phyloP scores from a whole-genome alignment of 92 coral and sea anemone genomes.

The Blastomussa wellsi region DNA sequence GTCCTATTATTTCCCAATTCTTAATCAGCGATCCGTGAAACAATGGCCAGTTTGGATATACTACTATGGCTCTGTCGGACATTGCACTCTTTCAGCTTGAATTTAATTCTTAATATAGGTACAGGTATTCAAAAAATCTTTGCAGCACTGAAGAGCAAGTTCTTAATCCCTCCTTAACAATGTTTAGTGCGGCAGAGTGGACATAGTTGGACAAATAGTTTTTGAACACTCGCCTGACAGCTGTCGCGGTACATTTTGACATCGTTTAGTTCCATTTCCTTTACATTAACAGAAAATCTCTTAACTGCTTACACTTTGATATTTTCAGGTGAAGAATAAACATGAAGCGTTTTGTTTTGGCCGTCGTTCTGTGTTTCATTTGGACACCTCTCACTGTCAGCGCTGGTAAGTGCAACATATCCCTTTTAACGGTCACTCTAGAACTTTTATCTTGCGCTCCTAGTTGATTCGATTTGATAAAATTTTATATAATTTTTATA shows the following conservation, averaged over 20 bases:
- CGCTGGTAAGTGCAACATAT: conserved; percentile 1
- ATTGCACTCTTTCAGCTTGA: not conserved
- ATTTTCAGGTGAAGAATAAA: not conserved
- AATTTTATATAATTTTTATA: too few relatives aligned
- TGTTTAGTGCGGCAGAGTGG: not conserved
- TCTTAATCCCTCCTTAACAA: not conserved
- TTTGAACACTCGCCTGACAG: not conserved
- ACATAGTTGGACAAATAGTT: not conserved
- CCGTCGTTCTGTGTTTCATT: not conserved
- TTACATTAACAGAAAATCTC: not conserved
- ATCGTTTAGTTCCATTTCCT: not conserved
- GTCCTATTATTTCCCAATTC: too few relatives aligned
- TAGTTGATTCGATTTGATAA: not conserved
- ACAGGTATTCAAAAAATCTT: not conserved
- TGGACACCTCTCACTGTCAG: not conserved
- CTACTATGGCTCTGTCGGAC: not conserved
- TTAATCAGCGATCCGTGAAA: too few relatives aligned
- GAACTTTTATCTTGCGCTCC: not conserved
- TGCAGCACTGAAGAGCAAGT: not conserved
- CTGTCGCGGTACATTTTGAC: not conserved
- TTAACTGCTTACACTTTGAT: not conserved
- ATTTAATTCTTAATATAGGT: not conserved
- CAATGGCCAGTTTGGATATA: too few relatives aligned
- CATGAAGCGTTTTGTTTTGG: conserved; percentile 2
- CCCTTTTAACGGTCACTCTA: not conserved